Evolutionary conservation across 2,888 invertebrate species (phyloP).

Genomic region (Troilus luridus): DNA sequence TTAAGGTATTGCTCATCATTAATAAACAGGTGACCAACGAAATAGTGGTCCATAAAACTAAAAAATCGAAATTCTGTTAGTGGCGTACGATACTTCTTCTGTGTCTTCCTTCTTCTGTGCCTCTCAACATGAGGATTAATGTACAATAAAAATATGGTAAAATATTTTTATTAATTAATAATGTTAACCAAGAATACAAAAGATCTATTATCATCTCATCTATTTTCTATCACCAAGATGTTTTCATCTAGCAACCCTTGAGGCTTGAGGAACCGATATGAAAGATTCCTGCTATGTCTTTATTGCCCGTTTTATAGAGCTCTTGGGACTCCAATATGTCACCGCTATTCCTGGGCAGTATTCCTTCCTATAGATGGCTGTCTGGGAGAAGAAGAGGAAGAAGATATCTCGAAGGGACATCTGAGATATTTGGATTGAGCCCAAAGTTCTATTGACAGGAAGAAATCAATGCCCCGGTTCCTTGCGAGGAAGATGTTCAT

Average conservation of each 20-base stretch:
- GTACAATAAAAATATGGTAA: no score
- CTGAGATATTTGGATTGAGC: background rate
- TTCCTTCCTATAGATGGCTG: background rate
- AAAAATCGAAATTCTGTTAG: no score
- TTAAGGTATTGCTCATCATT: no score
- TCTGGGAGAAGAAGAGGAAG: background rate
- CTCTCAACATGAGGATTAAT: no score
- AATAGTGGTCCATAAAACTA: no score
- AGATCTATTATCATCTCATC: no score
- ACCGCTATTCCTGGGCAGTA: background rate
- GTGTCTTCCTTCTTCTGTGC: no score
- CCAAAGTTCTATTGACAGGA: background rate
- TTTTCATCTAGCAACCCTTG: background rate
- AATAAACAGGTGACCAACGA: no score
- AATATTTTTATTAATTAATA: no score
- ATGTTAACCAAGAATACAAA: no score
- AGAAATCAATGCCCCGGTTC: slow-evolving; percentile 4
- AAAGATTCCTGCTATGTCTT: background rate
- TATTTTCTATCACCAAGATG: no score
- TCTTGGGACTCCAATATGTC: background rate
- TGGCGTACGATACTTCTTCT: no score
- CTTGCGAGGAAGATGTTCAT: background rate
- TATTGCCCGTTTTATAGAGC: background rate
- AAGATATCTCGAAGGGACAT: background rate
- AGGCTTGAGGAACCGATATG: background rate